phyloP scores from a whole-genome alignment of 1,140 invertebrate species.

The Ooceraea biroi region DNA sequence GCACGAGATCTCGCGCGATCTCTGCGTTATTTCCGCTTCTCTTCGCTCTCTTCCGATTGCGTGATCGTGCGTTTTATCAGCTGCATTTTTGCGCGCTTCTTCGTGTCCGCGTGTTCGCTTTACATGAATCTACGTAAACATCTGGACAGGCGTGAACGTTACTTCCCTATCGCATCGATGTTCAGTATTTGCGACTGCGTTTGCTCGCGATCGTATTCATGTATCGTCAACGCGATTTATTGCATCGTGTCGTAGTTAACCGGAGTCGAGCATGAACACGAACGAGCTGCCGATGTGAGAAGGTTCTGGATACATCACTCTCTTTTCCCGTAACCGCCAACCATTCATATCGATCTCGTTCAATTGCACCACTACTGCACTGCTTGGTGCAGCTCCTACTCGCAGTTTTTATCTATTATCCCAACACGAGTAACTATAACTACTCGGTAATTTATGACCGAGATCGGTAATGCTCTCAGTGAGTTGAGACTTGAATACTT shows the following conservation, averaged over 20 bases:
- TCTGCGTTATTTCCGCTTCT: no score
- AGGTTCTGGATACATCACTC: background rate
- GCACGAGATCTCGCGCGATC: no score
- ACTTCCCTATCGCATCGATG: constrained; percentile 21
- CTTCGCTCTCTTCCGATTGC: no score
- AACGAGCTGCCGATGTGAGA: background rate
- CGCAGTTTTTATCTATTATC: constrained; percentile 9
- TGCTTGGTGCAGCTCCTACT: no score
- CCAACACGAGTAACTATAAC: background rate
- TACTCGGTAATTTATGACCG: background rate
- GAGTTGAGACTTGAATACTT: background rate
- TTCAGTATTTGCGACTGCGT: background rate
- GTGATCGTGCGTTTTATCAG: no score
- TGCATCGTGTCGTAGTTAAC: constrained; percentile 14
- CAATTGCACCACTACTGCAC: no score
- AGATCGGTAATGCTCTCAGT: background rate
- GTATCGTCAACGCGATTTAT: constrained; percentile 47
- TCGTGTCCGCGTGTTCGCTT: no score
- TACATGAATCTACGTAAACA: background rate
- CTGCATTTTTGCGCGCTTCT: no score
- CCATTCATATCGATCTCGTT: constrained; percentile 20
- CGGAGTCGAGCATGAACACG: background rate
- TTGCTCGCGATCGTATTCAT: background rate
- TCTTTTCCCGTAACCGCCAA: background rate
- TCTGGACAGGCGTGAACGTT: background rate